A percentile compares a stretch with the other conserved stretches of the same genome.
phyloP scores from a whole-genome alignment of 2,113 vertebrate species.

The Thunnus maccoyii region DNA sequence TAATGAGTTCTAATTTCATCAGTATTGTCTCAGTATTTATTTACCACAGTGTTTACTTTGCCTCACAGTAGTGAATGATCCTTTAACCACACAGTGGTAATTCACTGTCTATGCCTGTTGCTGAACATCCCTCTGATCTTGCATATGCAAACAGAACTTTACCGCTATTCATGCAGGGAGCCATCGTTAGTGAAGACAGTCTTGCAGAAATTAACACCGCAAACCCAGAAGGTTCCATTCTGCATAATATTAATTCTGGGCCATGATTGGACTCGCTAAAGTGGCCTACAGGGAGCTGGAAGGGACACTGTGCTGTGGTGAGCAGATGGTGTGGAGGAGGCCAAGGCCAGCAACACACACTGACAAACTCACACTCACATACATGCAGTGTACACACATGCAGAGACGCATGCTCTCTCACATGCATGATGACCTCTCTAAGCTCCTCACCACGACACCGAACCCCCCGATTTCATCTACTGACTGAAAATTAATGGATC shows the following conservation, averaged over 20 bases:
- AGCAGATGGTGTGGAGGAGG: conserved; percentile 62
- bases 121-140: neutral
- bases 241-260: conserved; percentile 46
- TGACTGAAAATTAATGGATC: conserved; percentile 40
- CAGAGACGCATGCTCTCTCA: neutral
- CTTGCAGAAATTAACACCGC: conserved; percentile 16
- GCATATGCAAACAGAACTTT: neutral
- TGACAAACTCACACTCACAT: conserved; percentile 13
- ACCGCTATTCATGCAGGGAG: neutral
- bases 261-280: conserved; percentile 37
- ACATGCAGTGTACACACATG: conserved; percentile 23
- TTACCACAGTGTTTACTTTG: too few species aligned
- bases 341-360: conserved; percentile 28
- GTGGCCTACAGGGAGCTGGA: conserved; percentile 40
- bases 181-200: neutral
- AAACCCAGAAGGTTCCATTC: conserved; percentile 11
- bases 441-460: neutral
- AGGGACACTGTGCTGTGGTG: conserved; percentile 12
- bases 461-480: conserved; percentile 15
- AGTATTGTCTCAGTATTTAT: too few species aligned
- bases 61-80: neutral
- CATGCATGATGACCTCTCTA: conserved; percentile 22
- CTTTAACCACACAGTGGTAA: neutral
- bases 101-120: neutral
- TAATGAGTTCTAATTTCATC: too few species aligned